These are phyloP conservation scores for Mylabris sibirica DNA, from an alignment of 2,888 invertebrate species.

Conservation along the genomic window DNA sequence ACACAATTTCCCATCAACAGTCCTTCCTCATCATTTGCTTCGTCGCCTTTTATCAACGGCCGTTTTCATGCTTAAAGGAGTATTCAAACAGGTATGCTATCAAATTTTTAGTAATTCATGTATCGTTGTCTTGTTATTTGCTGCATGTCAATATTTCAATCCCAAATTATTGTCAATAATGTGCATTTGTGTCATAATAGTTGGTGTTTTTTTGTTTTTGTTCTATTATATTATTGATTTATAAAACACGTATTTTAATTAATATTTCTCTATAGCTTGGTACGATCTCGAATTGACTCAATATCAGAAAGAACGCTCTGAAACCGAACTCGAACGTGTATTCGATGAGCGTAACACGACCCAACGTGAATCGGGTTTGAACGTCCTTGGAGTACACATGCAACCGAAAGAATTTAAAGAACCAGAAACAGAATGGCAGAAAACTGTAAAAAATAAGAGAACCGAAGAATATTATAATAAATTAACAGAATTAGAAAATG, in stretches of 20 bases:
- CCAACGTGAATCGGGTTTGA: constrained; percentile 67
- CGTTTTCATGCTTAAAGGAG: constrained; percentile 43
- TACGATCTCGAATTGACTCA: constrained; percentile 87
- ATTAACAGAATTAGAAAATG: constrained; percentile 82
- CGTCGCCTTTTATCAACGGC: constrained; percentile 48
- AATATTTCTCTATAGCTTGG: constrained; percentile 73
- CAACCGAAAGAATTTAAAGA: constrained; percentile 72
- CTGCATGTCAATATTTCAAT: constrained; percentile 23
- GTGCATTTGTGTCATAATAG: constrained; percentile 31
- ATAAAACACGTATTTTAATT: background rate
- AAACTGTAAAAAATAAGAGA: constrained; percentile 81
- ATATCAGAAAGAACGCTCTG: constrained; percentile 83
- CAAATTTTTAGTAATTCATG: constrained; percentile 20
- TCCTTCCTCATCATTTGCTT: constrained; percentile 44
- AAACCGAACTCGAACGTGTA: constrained; percentile 84
- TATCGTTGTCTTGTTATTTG: constrained; percentile 22
- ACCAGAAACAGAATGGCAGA: constrained; percentile 86
- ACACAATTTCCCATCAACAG: constrained; percentile 27
- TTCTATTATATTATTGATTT: background rate
- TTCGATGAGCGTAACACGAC: constrained; percentile 84
- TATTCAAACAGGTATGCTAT: constrained; percentile 30
- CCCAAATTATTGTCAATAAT: constrained; percentile 19
- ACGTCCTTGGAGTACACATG: constrained; percentile 65
- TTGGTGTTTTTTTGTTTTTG: background rate
- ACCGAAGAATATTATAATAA: constrained; percentile 82